These are phyloP conservation scores for Lumbricus terrestris DNA, from an alignment of 2,888 invertebrate species.

Conservation along the genomic window DNA sequence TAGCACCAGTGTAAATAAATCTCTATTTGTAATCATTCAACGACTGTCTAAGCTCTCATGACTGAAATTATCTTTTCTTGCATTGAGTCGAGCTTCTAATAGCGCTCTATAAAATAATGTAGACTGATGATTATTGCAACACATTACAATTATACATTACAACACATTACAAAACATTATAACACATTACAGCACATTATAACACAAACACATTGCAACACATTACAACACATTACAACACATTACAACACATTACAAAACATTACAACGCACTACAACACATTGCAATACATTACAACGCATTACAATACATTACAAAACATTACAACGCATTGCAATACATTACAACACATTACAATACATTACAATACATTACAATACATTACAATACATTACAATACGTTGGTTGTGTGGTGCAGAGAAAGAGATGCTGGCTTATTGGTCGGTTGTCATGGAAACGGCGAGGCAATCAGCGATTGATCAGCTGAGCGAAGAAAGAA, in stretches of 20 bases:
- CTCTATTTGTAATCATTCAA: too few relatives aligned
- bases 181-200: background rate
- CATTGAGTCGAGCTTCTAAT: too few relatives aligned
- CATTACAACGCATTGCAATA: background rate
- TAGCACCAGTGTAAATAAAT: too few relatives aligned
- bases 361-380: too few relatives aligned
- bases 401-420: background rate
- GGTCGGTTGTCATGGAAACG: background rate
- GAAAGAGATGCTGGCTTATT: background rate
- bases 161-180: background rate
- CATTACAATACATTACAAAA: background rate
- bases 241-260: background rate
- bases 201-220: too few relatives aligned
- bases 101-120: too few relatives aligned
- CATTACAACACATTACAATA: background rate
- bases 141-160: background rate
- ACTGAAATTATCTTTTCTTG: too few relatives aligned
- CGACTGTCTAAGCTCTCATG: too few relatives aligned
- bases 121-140: background rate
- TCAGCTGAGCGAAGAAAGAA: background rate
- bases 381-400: background rate
- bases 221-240: too few relatives aligned
- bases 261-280: too few relatives aligned
- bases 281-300: background rate
- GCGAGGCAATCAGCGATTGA: background rate